Conservation (phyloP, 2,113 vertebrate species). For the Albula goreensis region DNA sequence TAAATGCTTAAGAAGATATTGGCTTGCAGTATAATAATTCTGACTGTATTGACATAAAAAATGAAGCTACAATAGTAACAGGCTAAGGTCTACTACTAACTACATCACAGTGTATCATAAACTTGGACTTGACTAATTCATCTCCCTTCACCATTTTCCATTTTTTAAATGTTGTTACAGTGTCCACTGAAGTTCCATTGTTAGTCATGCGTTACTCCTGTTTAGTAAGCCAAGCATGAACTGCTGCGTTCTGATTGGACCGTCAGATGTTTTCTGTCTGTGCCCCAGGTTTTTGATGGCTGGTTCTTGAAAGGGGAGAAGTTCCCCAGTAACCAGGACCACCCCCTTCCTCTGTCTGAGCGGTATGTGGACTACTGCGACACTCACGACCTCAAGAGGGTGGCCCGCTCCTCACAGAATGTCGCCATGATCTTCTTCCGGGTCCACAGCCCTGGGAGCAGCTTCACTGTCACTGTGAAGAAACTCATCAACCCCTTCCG, state of each 20-base stretch:
- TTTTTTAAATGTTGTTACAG: too few species aligned
- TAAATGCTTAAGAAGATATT: too few species aligned
- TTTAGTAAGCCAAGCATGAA: background rate
- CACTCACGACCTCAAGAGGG: constrained; percentile 62
- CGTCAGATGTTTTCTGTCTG: background rate
- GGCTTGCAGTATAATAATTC: too few species aligned
- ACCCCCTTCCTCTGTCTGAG: constrained; percentile 76
- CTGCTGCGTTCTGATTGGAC: background rate
- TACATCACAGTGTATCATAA: background rate
- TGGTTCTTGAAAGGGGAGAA: constrained; percentile 95
- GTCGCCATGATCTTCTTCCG: constrained; percentile 95
- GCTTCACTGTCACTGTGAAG: constrained; percentile 85
- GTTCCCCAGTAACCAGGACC: constrained; percentile 90
- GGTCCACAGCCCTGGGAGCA: constrained; percentile 78
- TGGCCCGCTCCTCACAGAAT: constrained; percentile 84
- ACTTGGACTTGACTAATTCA: background rate
- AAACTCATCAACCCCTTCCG: constrained; percentile 84
- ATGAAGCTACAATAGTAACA: background rate
- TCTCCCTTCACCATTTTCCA: too few species aligned
- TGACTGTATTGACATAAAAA: too few species aligned
- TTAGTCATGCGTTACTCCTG: too few species aligned
- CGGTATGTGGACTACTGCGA: constrained; percentile 88
- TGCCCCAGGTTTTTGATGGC: constrained; percentile 86
- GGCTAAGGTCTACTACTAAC: background rate
- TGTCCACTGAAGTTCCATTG: too few species aligned